Evolutionary conservation across 2,797 vertebrate species (phyloP).

Genomic region (Propithecus perrieri): DNA sequence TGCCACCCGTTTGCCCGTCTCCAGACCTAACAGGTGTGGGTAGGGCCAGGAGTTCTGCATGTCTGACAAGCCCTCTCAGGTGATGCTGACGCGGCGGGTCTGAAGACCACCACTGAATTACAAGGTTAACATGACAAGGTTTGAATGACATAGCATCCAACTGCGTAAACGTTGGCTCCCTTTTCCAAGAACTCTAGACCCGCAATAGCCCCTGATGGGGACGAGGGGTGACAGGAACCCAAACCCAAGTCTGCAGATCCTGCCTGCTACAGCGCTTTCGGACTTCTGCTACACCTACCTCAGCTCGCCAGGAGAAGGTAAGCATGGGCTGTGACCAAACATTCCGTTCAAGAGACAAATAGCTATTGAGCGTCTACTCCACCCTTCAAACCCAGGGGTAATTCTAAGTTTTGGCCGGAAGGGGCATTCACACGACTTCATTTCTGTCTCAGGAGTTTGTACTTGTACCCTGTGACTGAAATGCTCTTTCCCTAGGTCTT

Average conservation of each 20-base stretch:
- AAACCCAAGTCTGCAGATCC: too few relatives aligned
- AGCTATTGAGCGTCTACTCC: background rate
- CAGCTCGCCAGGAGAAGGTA: background rate
- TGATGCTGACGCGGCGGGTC: background rate
- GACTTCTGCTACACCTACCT: background rate
- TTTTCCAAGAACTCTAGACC: too few relatives aligned
- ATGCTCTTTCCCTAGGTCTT: background rate
- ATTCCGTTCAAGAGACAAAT: background rate
- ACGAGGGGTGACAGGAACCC: background rate
- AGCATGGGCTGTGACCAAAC: background rate
- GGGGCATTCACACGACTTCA: background rate
- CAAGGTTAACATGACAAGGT: background rate
- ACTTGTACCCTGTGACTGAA: background rate
- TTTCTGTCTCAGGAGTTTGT: background rate
- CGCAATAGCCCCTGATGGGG: background rate
- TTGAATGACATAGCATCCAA: background rate
- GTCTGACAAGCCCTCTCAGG: background rate
- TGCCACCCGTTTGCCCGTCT: too few relatives aligned
- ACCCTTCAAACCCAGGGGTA: background rate
- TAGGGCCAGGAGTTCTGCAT: background rate
- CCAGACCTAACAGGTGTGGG: too few relatives aligned
- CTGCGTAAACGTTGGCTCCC: background rate
- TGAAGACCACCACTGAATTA: background rate
- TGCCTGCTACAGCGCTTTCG: background rate
- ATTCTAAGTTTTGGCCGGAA: background rate